phyloP scores from a whole-genome alignment of 2,113 vertebrate species.

The Cheirogaleus medius region DNA sequence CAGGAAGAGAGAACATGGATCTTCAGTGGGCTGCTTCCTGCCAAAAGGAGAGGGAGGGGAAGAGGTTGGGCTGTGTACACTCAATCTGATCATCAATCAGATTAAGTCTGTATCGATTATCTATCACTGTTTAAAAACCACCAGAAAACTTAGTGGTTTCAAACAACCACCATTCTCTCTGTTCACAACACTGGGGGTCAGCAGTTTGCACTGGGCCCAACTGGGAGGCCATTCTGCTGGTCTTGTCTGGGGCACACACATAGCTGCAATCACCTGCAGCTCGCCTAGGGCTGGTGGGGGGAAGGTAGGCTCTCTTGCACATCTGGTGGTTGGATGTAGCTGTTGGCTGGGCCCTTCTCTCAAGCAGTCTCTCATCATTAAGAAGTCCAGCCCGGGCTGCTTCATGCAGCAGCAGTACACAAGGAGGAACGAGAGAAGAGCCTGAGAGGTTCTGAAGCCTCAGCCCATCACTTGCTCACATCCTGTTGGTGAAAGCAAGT shows the following conservation, averaged over 20 bases:
- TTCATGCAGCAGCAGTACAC: accelerated
- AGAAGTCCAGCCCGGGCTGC: background rate
- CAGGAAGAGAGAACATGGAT: background rate
- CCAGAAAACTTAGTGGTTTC: background rate
- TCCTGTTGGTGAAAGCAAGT: background rate
- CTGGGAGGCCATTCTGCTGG: background rate
- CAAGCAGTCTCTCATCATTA: background rate
- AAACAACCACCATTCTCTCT: background rate
- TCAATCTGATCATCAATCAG: background rate
- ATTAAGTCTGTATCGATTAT: background rate
- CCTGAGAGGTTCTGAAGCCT: background rate
- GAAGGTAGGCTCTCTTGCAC: no score
- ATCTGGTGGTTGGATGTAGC: background rate
- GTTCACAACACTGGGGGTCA: background rate
- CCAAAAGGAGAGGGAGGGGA: background rate
- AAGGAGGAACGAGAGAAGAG: background rate
- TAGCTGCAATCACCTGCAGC: background rate
- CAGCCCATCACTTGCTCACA: background rate
- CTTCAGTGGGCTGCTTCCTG: background rate
- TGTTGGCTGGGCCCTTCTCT: background rate
- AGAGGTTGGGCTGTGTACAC: background rate
- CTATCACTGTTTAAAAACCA: background rate
- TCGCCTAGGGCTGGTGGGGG: background rate
- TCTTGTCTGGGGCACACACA: background rate
- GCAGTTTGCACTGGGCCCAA: background rate